Base-by-base conservation (phyloP, 1,140 invertebrate genomes). In the Drosophila teissieri region DNA sequence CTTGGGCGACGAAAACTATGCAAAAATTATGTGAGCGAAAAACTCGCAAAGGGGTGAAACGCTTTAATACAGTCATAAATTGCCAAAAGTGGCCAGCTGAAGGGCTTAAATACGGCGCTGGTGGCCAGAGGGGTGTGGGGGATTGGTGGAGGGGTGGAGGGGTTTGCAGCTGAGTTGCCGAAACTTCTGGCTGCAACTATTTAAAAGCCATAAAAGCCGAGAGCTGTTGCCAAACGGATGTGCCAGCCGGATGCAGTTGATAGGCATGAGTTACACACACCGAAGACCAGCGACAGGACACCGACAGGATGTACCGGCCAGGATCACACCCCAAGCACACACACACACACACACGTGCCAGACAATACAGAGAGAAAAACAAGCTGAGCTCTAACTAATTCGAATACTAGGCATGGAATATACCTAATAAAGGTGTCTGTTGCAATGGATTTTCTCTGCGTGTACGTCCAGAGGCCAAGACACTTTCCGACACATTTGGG, bases 121-220 rank as follows among this genome's bases (percentile, higher is more conserved):
- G n/a, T n/a, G n/a, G n/a, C n/a, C n/a, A 31, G 17, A 24, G 51
- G 22, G 8, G 12, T 2, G 22, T 3, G 34, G 12, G n/a, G 1
- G 11, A 7, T 24, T 17, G 24, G 51, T 15, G 19, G 15, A 7
- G 15, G n/a, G n/a, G n/a, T n/a, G n/a, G n/a, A n/a, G n/a, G n/a
- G 22, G 12, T 44, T 3, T 17, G 51, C 3, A 31, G 44, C 31
- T 36, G 24, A 34, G 62, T 44, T 37, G 55, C 51, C 54, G 36
- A 45, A 61, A 62, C 73, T 72, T 54, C 73, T 57, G 72, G 60
- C 73, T 53, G 67, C 72, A 88, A 88, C 84, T 88, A 88, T 88
- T 88, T 88, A 88, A 88, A 89, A 88, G 84, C 84, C 84, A 88
- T 88, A 89, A 88, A 88, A 88, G 84, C 84, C 64, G 73, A 89